Percentiles rank a stretch among this genome's conserved stretches.
These are phyloP conservation scores for Chloroclysta siterata DNA, from an alignment of 2,888 invertebrate genomes.

Conservation along the genomic window DNA sequence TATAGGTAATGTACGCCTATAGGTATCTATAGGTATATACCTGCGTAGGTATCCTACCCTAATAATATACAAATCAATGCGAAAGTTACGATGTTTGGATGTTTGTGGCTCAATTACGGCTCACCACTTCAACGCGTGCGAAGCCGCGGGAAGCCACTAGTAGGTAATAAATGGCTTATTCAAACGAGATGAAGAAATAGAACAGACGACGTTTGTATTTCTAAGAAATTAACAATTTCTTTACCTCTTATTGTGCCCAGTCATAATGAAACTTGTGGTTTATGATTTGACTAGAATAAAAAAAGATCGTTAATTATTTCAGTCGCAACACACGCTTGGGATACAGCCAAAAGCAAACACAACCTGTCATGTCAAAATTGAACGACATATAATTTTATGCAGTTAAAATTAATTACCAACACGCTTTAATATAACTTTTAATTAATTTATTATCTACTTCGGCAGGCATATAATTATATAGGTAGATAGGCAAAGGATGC, in stretches of 20 bases:
- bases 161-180: no score
- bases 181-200: not conserved
- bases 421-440: constrained; percentile 8
- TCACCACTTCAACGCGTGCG: no score
- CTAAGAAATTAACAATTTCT: not conserved
- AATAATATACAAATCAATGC: no score
- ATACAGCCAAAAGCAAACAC: constrained; percentile 26
- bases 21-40: no score
- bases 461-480: not conserved
- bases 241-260: not conserved
- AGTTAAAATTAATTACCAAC: constrained; percentile 17
- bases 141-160: no score
- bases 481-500: not conserved
- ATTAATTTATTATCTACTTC: constrained; percentile 14
- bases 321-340: constrained; percentile 35
- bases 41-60: no score
- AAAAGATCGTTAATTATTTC: constrained; percentile 35
- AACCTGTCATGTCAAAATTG: constrained; percentile 37
- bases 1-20: no score
- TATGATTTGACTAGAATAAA: constrained; percentile 26
- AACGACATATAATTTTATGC: constrained; percentile 18
- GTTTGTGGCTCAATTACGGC: no score
- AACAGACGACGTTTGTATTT: not conserved
- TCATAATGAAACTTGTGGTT: not conserved
- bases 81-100: no score